These are phyloP conservation scores for Vipera latastei DNA, from an alignment of 2,797 vertebrate species.

Conservation along the genomic window DNA sequence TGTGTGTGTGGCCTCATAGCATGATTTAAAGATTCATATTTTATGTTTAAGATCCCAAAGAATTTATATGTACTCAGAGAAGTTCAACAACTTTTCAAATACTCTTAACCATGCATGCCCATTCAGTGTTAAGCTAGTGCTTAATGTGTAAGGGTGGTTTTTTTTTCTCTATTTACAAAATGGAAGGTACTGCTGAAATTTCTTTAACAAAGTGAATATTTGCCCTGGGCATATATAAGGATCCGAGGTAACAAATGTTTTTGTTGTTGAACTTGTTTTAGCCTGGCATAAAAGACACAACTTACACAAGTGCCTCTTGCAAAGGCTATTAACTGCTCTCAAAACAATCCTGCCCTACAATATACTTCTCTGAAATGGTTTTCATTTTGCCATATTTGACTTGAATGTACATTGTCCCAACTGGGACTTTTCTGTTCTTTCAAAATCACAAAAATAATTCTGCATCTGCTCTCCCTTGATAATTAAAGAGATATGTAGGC, in stretches of 20 bases:
- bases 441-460: not conserved
- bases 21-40: not conserved
- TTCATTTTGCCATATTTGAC: not conserved
- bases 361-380: not conserved
- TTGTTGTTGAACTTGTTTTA: not conserved
- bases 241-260: not conserved
- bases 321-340: not conserved
- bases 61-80: not conserved
- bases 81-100: not conserved
- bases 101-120: not conserved
- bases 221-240: not conserved
- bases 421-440: not conserved
- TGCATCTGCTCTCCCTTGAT: not conserved
- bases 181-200: not conserved
- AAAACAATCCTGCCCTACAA: not conserved
- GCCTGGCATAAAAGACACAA: not conserved
- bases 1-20: not conserved
- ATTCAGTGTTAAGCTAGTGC: not conserved
- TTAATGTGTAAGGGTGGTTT: not conserved
- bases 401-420: not conserved
- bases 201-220: not conserved
- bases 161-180: too few relatives aligned
- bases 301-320: not conserved
- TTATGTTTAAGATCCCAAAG: not conserved
- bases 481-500: not conserved